phyloP scores from a whole-genome alignment of 2,113 vertebrate genomes.

The Hippolais icterina region DNA sequence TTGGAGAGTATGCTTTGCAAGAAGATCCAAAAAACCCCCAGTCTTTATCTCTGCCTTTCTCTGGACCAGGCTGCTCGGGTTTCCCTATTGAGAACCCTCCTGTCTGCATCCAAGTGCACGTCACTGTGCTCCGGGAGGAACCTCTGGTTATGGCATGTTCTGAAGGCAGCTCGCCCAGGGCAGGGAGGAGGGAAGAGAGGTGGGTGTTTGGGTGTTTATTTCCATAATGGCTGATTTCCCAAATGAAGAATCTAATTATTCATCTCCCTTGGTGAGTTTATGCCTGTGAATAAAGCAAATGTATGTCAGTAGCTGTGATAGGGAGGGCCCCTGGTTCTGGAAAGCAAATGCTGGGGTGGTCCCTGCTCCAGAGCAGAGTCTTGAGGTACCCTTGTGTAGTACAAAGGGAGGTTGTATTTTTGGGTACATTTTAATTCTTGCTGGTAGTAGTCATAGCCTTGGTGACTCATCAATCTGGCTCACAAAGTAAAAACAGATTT shows the following conservation, averaged over 20 bases:
- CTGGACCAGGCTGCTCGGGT: background rate
- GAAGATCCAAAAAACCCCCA: background rate
- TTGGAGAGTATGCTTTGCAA: background rate
- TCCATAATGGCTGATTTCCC: background rate
- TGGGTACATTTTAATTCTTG: constrained; percentile 55
- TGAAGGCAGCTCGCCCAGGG: background rate
- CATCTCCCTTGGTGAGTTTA: background rate
- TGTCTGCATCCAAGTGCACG: accelerated
- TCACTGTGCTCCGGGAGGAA: background rate
- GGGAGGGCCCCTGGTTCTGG: background rate
- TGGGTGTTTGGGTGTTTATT: background rate
- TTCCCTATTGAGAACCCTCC: background rate
- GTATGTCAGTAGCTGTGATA: accelerated
- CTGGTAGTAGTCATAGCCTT: constrained; percentile 70
- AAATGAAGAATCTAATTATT: background rate
- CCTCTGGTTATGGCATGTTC: background rate
- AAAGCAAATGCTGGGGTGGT: background rate
- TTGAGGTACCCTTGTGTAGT: background rate
- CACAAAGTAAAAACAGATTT: constrained; percentile 72
- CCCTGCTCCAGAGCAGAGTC: background rate
- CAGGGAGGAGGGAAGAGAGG: background rate
- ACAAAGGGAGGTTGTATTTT: constrained; percentile 43
- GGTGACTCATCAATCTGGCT: constrained; percentile 77
- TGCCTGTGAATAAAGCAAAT: background rate
- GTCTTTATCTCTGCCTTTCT: background rate